Evolutionary conservation across 2,113 vertebrate genomes (phyloP).

Genomic region (Uropsilus gracilis): DNA sequence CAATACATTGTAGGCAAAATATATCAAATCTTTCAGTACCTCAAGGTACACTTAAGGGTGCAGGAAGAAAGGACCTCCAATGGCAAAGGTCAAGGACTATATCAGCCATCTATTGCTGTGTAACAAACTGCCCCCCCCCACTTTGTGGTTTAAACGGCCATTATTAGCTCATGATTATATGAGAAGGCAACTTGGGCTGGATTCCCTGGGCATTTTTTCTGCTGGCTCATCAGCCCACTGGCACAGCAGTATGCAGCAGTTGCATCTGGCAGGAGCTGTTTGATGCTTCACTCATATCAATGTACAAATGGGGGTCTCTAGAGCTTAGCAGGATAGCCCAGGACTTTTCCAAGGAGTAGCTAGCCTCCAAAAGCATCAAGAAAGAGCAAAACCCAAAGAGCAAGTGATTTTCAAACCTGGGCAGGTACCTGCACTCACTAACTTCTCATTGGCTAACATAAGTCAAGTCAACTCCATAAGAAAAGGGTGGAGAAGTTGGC

Average conservation of each 20-base stretch:
- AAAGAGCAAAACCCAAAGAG: background rate
- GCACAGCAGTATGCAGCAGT: background rate
- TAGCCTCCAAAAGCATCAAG: background rate
- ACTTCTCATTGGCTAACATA: background rate
- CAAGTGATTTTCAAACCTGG: background rate
- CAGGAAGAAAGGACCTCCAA: background rate
- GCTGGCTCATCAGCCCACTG: background rate
- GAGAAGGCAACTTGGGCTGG: background rate
- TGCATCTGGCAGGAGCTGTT: background rate
- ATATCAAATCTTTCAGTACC: background rate
- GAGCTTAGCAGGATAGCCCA: background rate
- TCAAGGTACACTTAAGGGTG: background rate
- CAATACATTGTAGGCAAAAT: background rate
- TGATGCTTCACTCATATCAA: background rate
- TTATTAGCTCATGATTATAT: background rate
- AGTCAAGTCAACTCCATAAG: background rate
- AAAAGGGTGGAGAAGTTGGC: background rate
- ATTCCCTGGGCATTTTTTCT: background rate
- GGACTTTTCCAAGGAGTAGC: background rate
- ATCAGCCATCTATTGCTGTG: background rate
- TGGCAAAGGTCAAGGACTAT: background rate
- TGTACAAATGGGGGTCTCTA: background rate
- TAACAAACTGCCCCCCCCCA: conserved; percentile 3
- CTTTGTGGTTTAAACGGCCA: background rate
- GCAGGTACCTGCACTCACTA: background rate